Evolutionary conservation across 2,888 invertebrate genomes (phyloP), one percentile per base, ranked within the genome.

Genomic region (Tuta absoluta): DNA sequence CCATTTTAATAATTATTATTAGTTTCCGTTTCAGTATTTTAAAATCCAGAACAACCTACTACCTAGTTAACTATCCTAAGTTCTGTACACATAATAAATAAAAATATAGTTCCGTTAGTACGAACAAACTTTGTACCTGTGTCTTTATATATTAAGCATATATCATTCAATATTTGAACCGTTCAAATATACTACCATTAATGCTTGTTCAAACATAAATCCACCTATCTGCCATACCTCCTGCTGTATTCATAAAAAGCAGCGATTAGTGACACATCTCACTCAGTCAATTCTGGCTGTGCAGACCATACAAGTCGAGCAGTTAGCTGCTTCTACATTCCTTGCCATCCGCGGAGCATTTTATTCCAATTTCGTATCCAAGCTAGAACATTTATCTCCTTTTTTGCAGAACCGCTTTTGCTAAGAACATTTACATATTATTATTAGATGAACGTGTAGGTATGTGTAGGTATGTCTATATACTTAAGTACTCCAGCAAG

Each of bases 331-430:
- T 66, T 63, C 71, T 62, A 68, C 75, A 80, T 81, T 75, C 78
- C 76, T 71, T 68, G 69, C 76, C 78, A 72, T 80, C 64, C 72
- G 67, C 65, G 75, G 73, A 59, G 67, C 62, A 74, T 72, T 77
- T 81, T 75, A 78, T 81, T 74, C 74, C 73, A 74, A 77, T 79
- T 77, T 80, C 80, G 79, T 79, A 78, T 74, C 71, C 73, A 72
- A 71, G 68, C 69, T 69, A 69, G 67, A 66, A 65, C 65, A 66
- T 67, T 70, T 71, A 64, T 62, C 67, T 64, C 19, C 24, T 17
- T 56, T 51, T 59, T 19, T 59, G 21, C 63, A 53, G 28, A 28
- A 45, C 51, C 33, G 41, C 38, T 38, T 14, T 37, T 5, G 19
- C 23, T 51, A 51, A n/a, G 23, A 7, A 12, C 8, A 51, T 51